A percentile compares a stretch with the other conserved stretches of the same genome.
These are phyloP conservation scores for Andrena haemorrhoa DNA, from an alignment of 2,888 invertebrate species.

Conservation along the genomic window DNA sequence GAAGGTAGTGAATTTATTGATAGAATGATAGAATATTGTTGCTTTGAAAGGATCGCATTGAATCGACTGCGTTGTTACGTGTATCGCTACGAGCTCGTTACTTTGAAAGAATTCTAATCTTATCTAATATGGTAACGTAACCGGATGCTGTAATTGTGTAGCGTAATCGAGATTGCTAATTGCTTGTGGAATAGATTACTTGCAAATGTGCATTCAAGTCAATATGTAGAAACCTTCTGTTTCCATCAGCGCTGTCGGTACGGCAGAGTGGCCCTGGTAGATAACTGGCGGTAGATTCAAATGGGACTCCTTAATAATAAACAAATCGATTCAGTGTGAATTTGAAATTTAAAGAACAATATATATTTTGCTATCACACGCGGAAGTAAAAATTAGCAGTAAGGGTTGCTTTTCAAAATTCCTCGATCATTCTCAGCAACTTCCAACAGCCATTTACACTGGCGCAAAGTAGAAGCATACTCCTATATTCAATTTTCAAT, in stretches of 20 bases:
- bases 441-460: too few relatives aligned
- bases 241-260: background rate
- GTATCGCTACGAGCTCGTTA: background rate
- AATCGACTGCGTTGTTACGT: background rate
- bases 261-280: background rate
- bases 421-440: background rate
- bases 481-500: too few relatives aligned
- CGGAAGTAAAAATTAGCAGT: background rate
- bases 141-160: conserved; percentile 9
- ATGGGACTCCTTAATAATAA: background rate
- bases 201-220: background rate
- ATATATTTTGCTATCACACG: background rate
- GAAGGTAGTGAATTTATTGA: too few relatives aligned
- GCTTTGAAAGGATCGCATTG: background rate
- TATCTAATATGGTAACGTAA: conserved; percentile 23
- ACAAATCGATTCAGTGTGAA: background rate
- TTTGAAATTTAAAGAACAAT: background rate
- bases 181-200: background rate
- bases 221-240: background rate
- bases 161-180: background rate
- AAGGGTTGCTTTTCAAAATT: background rate
- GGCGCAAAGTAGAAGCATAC: too few relatives aligned
- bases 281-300: conserved; percentile 5
- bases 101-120: conserved; percentile 1
- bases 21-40: background rate